Conservation (phyloP, 2,113 vertebrate genomes). For the Plotosus lineatus region DNA sequence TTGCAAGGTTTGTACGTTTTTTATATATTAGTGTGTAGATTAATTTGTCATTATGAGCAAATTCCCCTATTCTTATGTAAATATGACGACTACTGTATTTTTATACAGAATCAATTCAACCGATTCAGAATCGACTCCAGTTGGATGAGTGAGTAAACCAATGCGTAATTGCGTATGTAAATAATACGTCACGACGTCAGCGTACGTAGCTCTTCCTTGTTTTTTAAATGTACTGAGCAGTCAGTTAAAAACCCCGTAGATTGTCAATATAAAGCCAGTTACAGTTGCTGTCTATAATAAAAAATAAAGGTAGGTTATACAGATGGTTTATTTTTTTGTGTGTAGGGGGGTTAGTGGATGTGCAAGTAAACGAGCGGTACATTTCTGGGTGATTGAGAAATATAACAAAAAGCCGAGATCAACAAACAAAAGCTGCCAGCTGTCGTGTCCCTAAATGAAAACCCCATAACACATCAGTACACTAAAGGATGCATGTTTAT, state of each 20-base stretch:
- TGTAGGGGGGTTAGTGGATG: background rate
- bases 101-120: background rate
- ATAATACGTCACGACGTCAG: slow-evolving; percentile 36
- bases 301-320: slow-evolving; percentile 1
- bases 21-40: too few relatives aligned
- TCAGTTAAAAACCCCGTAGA: background rate
- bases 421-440: background rate
- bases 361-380: background rate
- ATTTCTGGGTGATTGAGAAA: background rate
- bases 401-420: background rate
- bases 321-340: background rate
- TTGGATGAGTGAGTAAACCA: too few relatives aligned
- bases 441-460: background rate
- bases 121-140: slow-evolving; percentile 1
- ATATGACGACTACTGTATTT: too few relatives aligned
- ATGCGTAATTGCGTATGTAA: background rate
- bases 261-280: background rate
- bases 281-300: background rate
- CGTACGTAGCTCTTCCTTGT: slow-evolving; percentile 23
- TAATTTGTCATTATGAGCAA: background rate
- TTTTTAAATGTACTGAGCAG: slow-evolving; percentile 24
- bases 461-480: background rate
- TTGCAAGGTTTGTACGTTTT: background rate
- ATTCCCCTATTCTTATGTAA: too few relatives aligned
- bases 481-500: background rate